Evolutionary conservation across 2,797 vertebrate species (phyloP).

Genomic region (Arrhamphus sclerolepis): DNA sequence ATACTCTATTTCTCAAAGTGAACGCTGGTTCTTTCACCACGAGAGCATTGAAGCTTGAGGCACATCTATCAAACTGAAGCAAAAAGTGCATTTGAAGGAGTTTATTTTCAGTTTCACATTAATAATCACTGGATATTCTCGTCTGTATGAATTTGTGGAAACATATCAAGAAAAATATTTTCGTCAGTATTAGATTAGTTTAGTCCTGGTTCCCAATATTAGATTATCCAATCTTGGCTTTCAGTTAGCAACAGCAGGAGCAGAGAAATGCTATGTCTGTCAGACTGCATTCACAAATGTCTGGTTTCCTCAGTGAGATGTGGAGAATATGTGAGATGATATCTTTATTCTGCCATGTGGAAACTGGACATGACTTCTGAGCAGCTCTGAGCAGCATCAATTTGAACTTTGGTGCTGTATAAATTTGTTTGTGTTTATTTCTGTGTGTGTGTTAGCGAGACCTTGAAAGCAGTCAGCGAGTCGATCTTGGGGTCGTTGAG

Average conservation of each 20-base stretch:
- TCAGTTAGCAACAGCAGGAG: too few species aligned
- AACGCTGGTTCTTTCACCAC: too few species aligned
- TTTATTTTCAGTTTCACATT: not conserved
- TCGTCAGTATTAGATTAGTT: too few species aligned
- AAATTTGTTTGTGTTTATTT: conserved; percentile 26
- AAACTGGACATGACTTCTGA: conserved; percentile 4
- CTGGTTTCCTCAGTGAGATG: not conserved
- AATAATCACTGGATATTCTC: not conserved
- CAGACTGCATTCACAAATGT: too few species aligned
- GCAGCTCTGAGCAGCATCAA: conserved; percentile 16
- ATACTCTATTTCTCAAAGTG: too few species aligned
- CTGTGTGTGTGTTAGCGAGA: conserved; percentile 32
- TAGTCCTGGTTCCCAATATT: too few species aligned
- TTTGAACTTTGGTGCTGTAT: conserved; percentile 24
- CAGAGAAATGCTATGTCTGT: too few species aligned
- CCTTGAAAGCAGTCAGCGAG: conserved; percentile 92
- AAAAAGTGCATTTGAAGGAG: not conserved
- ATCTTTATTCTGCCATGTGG: not conserved
- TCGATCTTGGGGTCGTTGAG: conserved; percentile 91
- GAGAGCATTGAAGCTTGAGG: too few species aligned
- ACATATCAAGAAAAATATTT: too few species aligned
- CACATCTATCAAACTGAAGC: not conserved
- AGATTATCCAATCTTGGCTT: too few species aligned
- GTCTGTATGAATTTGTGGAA: not conserved
- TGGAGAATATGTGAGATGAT: not conserved